Conservation (phyloP, 2,797 vertebrate genomes). For the Pseudochirops corinnae region DNA sequence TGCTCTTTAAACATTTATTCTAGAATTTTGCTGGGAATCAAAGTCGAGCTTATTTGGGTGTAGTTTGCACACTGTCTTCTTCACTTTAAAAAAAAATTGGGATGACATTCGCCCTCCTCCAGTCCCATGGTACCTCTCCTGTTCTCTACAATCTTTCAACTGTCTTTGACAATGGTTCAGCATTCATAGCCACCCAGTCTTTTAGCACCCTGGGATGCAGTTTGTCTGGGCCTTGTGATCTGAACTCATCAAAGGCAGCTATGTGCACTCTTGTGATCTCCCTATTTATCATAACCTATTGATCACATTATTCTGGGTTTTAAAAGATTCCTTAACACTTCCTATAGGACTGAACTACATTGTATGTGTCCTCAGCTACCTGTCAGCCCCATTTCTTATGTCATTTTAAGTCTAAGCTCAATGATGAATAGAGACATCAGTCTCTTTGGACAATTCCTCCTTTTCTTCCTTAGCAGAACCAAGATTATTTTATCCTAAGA, state of each 20-base stretch:
- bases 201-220: background rate
- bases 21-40: background rate
- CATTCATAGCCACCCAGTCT: background rate
- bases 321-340: background rate
- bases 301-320: background rate
- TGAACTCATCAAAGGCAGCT: background rate
- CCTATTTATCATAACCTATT: conserved; percentile 5
- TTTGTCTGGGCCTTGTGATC: background rate
- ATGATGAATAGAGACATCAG: background rate
- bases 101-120: background rate
- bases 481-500: background rate
- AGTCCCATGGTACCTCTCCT: background rate
- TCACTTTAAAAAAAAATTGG: background rate
- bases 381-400: background rate
- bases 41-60: background rate
- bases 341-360: background rate
- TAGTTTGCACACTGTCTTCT: background rate
- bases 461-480: background rate
- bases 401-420: background rate
- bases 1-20: background rate
- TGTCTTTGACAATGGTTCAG: background rate
- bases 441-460: background rate
- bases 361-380: background rate
- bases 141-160: background rate
- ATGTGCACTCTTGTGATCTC: background rate